Conservation (phyloP, 1,140 invertebrate genomes). For the Limonius californicus region DNA sequence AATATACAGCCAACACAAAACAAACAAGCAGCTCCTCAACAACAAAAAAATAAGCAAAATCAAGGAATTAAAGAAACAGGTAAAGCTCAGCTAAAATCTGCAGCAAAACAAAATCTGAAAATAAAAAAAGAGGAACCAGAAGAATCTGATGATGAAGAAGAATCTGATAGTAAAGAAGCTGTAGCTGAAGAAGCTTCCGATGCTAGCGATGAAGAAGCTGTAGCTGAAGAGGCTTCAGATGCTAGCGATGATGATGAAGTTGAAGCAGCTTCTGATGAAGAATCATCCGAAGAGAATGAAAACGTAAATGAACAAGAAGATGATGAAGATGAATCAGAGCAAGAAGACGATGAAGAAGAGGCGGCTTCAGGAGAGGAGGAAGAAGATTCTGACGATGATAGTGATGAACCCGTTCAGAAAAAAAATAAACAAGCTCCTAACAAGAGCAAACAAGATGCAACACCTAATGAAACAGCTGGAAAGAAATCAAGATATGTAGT, state of each 20-base stretch:
- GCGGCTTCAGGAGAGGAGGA: slow-evolving; percentile 29
- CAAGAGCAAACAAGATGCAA: not conserved
- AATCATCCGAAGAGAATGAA: too few species aligned
- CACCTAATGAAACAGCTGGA: not conserved
- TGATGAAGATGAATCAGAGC: slow-evolving; percentile 25
- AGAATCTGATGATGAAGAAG: slow-evolving; percentile 21
- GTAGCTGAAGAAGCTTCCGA: not conserved
- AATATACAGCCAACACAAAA: not conserved
- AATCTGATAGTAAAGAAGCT: too few species aligned
- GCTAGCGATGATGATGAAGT: slow-evolving; percentile 16
- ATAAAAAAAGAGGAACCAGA: not conserved
- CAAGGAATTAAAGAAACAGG: not conserved
- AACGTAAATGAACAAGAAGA: too few species aligned
- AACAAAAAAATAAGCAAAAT: not conserved
- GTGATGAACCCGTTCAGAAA: not conserved
- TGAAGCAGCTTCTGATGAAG: slow-evolving; percentile 32
- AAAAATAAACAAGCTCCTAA: not conserved
- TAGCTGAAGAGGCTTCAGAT: not conserved
- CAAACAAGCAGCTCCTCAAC: not conserved
- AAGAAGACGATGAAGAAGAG: slow-evolving; percentile 24
- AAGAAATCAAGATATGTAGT: slow-evolving; percentile 45
- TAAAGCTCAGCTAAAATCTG: not conserved
- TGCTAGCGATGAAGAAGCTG: slow-evolving; percentile 15
- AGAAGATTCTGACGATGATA: slow-evolving; percentile 13
- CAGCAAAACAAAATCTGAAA: not conserved